Percentiles rank a stretch among this genome's conserved stretches.
Evolutionary conservation across 2,888 invertebrate species (phyloP).

Genomic region (Folsomia candida): DNA sequence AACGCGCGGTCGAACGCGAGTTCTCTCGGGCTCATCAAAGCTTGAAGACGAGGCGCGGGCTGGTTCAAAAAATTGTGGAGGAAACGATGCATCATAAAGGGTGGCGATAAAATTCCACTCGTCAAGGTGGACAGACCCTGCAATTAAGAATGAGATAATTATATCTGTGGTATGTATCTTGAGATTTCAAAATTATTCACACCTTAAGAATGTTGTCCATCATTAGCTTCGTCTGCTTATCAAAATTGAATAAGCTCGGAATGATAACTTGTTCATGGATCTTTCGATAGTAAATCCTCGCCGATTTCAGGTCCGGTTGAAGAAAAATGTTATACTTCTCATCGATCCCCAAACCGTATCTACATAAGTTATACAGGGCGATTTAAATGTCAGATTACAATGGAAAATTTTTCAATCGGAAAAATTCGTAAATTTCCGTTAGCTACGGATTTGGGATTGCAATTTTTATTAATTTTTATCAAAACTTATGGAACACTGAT

Average conservation of each 20-base stretch:
- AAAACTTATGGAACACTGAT: too few relatives aligned
- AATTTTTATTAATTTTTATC: too few relatives aligned
- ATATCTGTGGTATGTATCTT: too few relatives aligned
- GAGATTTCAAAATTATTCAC: not conserved
- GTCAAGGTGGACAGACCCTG: not conserved
- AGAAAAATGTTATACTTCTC: too few relatives aligned
- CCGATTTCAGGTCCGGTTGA: too few relatives aligned
- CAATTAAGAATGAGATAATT: not conserved
- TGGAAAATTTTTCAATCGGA: too few relatives aligned
- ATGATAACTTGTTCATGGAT: not conserved
- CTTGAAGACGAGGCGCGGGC: not conserved
- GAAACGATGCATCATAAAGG: not conserved
- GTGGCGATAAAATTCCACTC: not conserved
- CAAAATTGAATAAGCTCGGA: not conserved
- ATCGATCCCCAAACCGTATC: too few relatives aligned
- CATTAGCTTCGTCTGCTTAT: not conserved
- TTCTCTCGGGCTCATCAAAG: not conserved
- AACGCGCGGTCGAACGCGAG: not conserved
- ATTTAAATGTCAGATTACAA: too few relatives aligned
- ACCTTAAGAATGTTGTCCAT: constrained; percentile 4
- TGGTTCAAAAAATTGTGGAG: not conserved
- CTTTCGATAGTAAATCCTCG: too few relatives aligned
- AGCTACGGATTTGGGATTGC: too few relatives aligned
- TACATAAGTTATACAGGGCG: too few relatives aligned
- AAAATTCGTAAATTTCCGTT: too few relatives aligned